Percentiles rank a stretch among this genome's conserved stretches.
phyloP scores from a whole-genome alignment of 2,888 invertebrate genomes.

The Enoplolaimus lenunculus region DNA sequence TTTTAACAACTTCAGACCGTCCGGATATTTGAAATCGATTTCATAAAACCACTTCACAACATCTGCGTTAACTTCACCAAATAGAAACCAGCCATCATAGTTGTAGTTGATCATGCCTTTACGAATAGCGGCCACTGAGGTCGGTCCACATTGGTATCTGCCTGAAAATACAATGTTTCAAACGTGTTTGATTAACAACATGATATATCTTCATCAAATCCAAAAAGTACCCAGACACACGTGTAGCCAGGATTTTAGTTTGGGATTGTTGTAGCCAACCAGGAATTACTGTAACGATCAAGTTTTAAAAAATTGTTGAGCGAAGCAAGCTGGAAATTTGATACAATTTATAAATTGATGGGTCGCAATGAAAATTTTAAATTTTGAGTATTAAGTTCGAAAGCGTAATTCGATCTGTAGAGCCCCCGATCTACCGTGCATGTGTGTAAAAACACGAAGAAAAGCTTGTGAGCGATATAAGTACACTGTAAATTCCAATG shows the following conservation, averaged over 20 bases:
- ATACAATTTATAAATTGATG: too few species aligned
- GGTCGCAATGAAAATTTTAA: too few species aligned
- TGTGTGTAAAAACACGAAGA: too few species aligned
- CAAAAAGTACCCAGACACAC: not conserved
- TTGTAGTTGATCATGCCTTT: conserved; percentile 65
- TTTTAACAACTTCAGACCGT: not conserved
- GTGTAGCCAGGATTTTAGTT: not conserved
- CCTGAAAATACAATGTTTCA: conserved; percentile 33
- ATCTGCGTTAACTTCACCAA: conserved; percentile 85
- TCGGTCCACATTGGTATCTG: conserved; percentile 69
- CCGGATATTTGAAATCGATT: conserved; percentile 43
- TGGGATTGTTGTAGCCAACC: too few species aligned
- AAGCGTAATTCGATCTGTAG: too few species aligned
- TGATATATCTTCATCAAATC: not conserved
- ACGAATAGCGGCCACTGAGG: conserved; percentile 66
- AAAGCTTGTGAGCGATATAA: too few species aligned
- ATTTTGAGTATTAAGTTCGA: too few species aligned
- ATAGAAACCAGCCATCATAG: conserved; percentile 70
- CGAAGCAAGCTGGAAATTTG: too few species aligned
- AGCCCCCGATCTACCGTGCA: too few species aligned
- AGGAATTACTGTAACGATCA: too few species aligned
- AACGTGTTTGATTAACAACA: not conserved
- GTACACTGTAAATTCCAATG: too few species aligned
- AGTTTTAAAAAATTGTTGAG: too few species aligned
- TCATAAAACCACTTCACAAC: conserved; percentile 73